These are phyloP conservation scores for Apoderus coryli DNA, from an alignment of 2,888 invertebrate genomes.

Conservation along the genomic window DNA sequence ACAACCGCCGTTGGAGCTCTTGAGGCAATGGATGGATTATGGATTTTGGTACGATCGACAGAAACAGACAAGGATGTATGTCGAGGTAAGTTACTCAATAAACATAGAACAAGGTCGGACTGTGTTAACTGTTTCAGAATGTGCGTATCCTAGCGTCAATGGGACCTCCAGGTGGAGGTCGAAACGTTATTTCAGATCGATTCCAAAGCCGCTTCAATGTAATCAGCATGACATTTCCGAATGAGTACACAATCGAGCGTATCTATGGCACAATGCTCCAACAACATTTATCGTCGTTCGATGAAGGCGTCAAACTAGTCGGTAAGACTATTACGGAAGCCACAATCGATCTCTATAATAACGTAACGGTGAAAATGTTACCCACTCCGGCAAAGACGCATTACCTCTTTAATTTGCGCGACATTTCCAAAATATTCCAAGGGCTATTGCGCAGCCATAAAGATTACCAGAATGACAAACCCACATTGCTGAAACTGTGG, in stretches of 20 bases:
- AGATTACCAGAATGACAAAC: conserved; percentile 59
- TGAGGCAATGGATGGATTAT: conserved; percentile 77
- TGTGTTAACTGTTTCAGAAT: conserved; percentile 38
- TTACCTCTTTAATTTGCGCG: conserved; percentile 77
- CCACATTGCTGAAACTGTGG: conserved; percentile 65
- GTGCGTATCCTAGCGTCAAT: conserved; percentile 69
- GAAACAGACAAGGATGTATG: conserved; percentile 63
- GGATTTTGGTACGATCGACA: conserved; percentile 78
- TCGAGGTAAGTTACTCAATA: conserved; percentile 51
- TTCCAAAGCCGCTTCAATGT: conserved; percentile 65
- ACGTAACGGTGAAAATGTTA: conserved; percentile 55
- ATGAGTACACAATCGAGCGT: conserved; percentile 56
- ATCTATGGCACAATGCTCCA: conserved; percentile 76
- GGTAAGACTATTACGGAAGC: conserved; percentile 54
- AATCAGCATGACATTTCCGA: conserved; percentile 70
- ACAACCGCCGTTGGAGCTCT: conserved; percentile 74
- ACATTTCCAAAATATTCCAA: conserved; percentile 76
- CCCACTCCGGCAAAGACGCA: conserved; percentile 85
- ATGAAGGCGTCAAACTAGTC: conserved; percentile 61
- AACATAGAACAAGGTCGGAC: too few species aligned
- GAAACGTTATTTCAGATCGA: conserved; percentile 63
- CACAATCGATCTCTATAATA: conserved; percentile 64
- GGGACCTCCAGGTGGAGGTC: conserved; percentile 78
- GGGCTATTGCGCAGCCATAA: conserved; percentile 65
- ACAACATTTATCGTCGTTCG: conserved; percentile 64